phyloP scores from a whole-genome alignment of 2,797 vertebrate genomes.

The Taenioides sp. region DNA sequence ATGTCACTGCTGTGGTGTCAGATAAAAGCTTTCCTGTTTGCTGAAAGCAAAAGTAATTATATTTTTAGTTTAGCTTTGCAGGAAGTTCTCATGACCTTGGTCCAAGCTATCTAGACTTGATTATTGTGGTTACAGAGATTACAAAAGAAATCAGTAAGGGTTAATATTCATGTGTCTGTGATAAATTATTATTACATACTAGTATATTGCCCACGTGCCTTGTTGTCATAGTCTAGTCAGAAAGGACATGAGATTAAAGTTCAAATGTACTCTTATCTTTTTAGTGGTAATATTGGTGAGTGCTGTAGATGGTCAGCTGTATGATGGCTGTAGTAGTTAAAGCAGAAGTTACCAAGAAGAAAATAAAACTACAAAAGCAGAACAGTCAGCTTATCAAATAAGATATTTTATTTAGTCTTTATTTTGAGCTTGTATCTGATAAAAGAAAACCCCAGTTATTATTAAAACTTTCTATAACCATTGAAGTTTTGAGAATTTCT shows the following conservation, averaged over 20 bases:
- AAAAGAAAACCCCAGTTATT: too few species aligned
- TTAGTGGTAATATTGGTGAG: slow-evolving; percentile 10
- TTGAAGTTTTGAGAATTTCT: too few species aligned
- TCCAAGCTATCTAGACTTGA: neutral
- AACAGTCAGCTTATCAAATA: too few species aligned
- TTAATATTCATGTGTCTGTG: neutral
- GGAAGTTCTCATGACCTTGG: neutral
- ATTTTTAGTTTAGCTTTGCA: slow-evolving; percentile 3
- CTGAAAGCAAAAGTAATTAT: slow-evolving; percentile 15
- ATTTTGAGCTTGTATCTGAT: too few species aligned
- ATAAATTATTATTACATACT: neutral
- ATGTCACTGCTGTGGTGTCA: slow-evolving; percentile 9
- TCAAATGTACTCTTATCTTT: slow-evolving; percentile 29
- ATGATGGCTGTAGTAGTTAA: neutral
- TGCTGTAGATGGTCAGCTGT: neutral
- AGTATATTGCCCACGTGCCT: slow-evolving; percentile 1
- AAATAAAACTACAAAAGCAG: too few species aligned
- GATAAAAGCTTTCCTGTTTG: slow-evolving; percentile 17
- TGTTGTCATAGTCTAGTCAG: slow-evolving; percentile 2
- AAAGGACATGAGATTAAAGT: slow-evolving; percentile 35
- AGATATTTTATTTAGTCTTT: too few species aligned
- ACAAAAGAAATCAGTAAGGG: too few species aligned
- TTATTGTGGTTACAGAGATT: too few species aligned
- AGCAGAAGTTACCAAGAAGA: neutral
- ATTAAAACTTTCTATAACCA: neutral